Conservation (phyloP, 2,797 vertebrate genomes). For the Aplochiton taeniatus region DNA sequence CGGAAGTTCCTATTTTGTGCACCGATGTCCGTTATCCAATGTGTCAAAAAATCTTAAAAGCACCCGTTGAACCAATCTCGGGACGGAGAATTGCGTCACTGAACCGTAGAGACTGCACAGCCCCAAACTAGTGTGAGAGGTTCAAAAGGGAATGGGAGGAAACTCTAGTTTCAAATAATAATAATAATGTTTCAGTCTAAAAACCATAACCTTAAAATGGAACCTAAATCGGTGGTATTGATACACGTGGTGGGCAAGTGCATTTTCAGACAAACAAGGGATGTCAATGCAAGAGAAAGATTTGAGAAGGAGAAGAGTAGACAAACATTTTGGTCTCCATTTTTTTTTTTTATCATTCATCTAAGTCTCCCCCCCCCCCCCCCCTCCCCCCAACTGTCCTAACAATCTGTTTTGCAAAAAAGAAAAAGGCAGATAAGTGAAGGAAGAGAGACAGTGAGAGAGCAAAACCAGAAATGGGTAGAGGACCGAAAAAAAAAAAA, state of each 20-base stretch:
- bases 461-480: slow-evolving; percentile 8
- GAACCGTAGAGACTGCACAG: slow-evolving; percentile 1
- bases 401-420: slow-evolving; percentile 57
- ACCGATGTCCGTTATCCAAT: too few relatives aligned
- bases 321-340: slow-evolving; percentile 61
- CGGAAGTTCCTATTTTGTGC: too few relatives aligned
- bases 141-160: slow-evolving; percentile 31
- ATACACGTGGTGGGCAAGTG: slow-evolving; percentile 32
- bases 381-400: slow-evolving; percentile 41
- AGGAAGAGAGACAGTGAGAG: slow-evolving; percentile 48
- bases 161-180: slow-evolving; percentile 33
- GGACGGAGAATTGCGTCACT: background rate
- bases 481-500: slow-evolving; percentile 29
- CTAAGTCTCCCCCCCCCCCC: background rate
- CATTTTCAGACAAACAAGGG: slow-evolving; percentile 38
- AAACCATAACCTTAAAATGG: slow-evolving; percentile 36
- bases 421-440: slow-evolving; percentile 54
- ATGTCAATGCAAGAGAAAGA: slow-evolving; percentile 40
- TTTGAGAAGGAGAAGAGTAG: slow-evolving; percentile 38
- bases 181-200: slow-evolving; percentile 61
- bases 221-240: slow-evolving; percentile 41
- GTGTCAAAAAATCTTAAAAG: background rate
- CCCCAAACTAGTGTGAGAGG: slow-evolving; percentile 29
- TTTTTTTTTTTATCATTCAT: slow-evolving; percentile 40
- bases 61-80: slow-evolving; percentile 5